Base-by-base conservation (phyloP, 2,113 vertebrate genomes). In the Tringa solitaria region DNA sequence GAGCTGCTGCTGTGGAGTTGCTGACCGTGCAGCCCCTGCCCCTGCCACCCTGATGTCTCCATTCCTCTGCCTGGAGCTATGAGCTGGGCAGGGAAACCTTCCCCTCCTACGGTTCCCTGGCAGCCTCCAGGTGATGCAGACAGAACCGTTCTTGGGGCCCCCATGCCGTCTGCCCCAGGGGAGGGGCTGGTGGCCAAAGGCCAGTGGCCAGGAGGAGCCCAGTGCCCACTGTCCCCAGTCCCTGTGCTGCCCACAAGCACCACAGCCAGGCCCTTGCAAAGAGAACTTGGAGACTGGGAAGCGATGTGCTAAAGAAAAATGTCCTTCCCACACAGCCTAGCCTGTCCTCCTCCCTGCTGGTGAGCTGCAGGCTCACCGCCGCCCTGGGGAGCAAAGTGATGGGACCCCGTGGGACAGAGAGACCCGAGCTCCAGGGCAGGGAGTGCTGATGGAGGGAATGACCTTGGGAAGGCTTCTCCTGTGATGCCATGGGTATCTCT, bases 271-370 rank as follows among this genome's bases (percentile, higher is more conserved):
- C 41, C 74, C 91, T 46, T 46, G 72, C 46, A 13, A 76, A 92
- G 73, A 22, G 82, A 91, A 90, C 88, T 53, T 84, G 90, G 88
- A 86, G 90, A 61, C 63, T 3, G 89, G 79, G 91, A 93, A 75
- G 51, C 1, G 8, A 93, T 28, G 26, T 56, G 87, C 76, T 93
- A 54, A 84, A 95, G 95, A 65, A 84, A 85, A 86, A 84, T 11
- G 21, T 89, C 91, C 96, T 97, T 97, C 94, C 93, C 89, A 93
- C 93, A 30, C 80, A 94, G 81, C 80, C 64, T 92, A 90, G 87
- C 87, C 94, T 90, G 93, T 86, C 90, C 95, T 41, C 76, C 41
- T 81, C 33, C 73, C 53, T 59, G 67, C 70, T 35, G 70, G 69
- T 2, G 72, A 83, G 57, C 90, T 61, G 94, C 93, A 57, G 74